Evolutionary conservation across 2,113 vertebrate species (phyloP).

Genomic region (Tauraco erythrolophus): DNA sequence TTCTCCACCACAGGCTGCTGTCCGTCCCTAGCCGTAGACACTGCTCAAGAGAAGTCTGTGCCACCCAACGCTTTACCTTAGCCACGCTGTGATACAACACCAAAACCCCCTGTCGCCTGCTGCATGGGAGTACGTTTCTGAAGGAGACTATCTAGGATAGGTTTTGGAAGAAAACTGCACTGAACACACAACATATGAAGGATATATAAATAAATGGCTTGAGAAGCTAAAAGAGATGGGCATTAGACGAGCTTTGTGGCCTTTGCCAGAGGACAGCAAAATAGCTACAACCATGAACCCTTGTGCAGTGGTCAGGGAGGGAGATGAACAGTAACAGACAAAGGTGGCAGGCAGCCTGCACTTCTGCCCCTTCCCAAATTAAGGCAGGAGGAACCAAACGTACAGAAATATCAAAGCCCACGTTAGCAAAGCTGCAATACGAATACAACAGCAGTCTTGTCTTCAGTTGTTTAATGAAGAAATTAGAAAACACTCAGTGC

Average conservation of each 20-base stretch:
- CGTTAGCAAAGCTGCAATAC: background rate
- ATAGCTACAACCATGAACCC: background rate
- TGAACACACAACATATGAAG: background rate
- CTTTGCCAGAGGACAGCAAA: background rate
- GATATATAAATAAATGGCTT: background rate
- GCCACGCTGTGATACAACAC: background rate
- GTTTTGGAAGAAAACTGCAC: background rate
- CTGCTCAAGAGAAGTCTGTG: background rate
- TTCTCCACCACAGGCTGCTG: background rate
- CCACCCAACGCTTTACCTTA: background rate
- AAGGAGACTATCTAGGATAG: background rate
- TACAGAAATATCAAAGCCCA: background rate
- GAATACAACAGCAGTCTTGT: background rate
- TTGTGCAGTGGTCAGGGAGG: background rate
- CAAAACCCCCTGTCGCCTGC: background rate
- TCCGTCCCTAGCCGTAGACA: accelerated
- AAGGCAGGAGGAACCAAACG: background rate
- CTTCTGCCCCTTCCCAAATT: background rate
- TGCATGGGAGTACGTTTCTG: background rate
- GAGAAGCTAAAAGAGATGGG: background rate
- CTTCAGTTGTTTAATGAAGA: background rate
- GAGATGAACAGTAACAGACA: background rate
- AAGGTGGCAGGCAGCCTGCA: background rate
- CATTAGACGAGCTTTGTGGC: background rate
- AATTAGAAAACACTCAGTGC: background rate